Evolutionary conservation across 2,113 vertebrate species (phyloP).

Genomic region (Gadus macrocephalus): DNA sequence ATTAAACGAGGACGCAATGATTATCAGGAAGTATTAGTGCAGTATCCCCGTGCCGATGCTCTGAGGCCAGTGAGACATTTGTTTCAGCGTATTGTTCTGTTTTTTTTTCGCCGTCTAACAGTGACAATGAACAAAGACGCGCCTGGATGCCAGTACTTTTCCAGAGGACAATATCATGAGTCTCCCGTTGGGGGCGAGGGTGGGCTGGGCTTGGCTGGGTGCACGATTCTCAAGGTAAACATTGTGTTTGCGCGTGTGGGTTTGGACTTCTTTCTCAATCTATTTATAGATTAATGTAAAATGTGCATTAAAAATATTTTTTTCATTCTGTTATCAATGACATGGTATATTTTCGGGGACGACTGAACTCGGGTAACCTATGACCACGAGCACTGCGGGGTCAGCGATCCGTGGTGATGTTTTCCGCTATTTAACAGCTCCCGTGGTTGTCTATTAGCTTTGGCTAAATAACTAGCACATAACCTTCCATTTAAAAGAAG

Average conservation of each 20-base stretch:
- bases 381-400: background rate
- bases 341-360: no score
- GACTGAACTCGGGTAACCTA: background rate
- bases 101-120: conserved; percentile 24
- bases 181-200: conserved; percentile 48
- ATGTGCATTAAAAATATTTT: no score
- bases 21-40: background rate
- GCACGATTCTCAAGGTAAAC: background rate
- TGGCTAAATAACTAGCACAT: background rate
- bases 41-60: conserved; percentile 16
- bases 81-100: conserved; percentile 32
- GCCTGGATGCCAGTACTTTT: conserved; percentile 71
- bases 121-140: conserved; percentile 72
- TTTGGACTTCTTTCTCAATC: no score
- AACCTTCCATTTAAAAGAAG: background rate
- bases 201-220: conserved; percentile 8
- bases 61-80: conserved; percentile 29
- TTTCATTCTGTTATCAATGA: no score
- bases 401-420: background rate
- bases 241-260: no score
- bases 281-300: no score
- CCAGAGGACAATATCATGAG: conserved; percentile 65
- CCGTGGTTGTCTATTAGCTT: conserved; percentile 10
- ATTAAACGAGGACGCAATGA: background rate
- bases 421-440: conserved; percentile 1